Base-by-base conservation (phyloP, 1,140 invertebrate genomes). In the Acromyrmex charruanus region DNA sequence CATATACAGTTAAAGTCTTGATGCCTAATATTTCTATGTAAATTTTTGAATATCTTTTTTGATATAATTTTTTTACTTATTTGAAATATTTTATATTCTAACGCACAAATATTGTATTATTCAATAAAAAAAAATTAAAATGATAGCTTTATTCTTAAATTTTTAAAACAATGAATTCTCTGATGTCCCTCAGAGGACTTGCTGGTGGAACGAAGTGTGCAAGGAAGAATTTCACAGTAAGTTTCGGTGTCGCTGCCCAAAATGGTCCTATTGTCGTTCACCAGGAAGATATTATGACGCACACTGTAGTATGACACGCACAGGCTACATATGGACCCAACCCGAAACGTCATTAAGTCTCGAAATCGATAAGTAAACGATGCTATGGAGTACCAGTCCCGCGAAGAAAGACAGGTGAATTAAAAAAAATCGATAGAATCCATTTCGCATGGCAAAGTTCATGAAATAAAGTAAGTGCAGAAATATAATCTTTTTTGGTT, bases 171-270 rank as follows among this genome's bases (percentile, higher is more conserved):
- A 44, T 44, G 1, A 44, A 44, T 44, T 44, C 9, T 44, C 9
- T 10, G 39, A 10, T 10, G 10, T 85, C 79, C 90, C 94, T 79
- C 91, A 98, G 98, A 96, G 98, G 92, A 98, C 97, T 44, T 98
- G 98, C 93, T 98, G 98, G 98, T 98, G 98, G 97, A 98, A 98
- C 94, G 98, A 99, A 95, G 97, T 98, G 3, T 99, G 98, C 95
- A 98, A 99, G 94, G 98, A 98, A 94, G 98, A 98, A 94, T 98
- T 98, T 93, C 98, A 98, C 94, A 97, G 96, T 86, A 96, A 98
- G 66, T 99, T 98, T 93, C 96, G 97, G 31, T 98, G 98, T 94
- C 97, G 97, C 91, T 99, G 98, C 92, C 98, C 98, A 2, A 96
- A 97, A 63, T 98, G 97, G 97, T 98, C 98, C 0, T 98, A 97